These are phyloP conservation scores for Silvanus unidentatus DNA, from an alignment of 2,888 invertebrate species.

Conservation along the genomic window DNA sequence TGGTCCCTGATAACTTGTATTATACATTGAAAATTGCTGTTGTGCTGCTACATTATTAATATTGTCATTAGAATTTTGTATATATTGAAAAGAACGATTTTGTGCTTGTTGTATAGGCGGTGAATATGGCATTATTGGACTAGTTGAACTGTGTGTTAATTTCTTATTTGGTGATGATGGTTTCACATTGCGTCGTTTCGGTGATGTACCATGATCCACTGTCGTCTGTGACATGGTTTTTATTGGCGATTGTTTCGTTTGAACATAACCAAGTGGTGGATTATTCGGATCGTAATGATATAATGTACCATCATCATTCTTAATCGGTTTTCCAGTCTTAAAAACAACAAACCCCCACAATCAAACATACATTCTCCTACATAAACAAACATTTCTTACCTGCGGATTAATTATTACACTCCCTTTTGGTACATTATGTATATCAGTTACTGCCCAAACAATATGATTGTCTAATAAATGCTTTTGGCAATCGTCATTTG, in stretches of 20 bases:
- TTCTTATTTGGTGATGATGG: slow-evolving; percentile 30
- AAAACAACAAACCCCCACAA: slow-evolving; percentile 23
- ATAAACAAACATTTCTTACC: slow-evolving; percentile 43
- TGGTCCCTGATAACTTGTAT: slow-evolving; percentile 16
- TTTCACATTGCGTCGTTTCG: slow-evolving; percentile 10
- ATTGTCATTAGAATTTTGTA: not conserved
- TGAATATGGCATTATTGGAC: slow-evolving; percentile 42
- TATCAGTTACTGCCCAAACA: slow-evolving; percentile 84
- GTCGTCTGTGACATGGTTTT: not conserved
- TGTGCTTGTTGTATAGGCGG: slow-evolving; percentile 25
- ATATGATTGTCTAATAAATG: slow-evolving; percentile 43
- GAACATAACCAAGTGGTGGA: slow-evolving; percentile 49
- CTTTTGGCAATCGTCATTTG: slow-evolving; percentile 20
- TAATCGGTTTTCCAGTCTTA: slow-evolving; percentile 70
- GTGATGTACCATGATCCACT: slow-evolving; percentile 7
- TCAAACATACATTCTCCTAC: slow-evolving; percentile 2
- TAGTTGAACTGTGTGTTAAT: slow-evolving; percentile 40
- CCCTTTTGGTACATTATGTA: slow-evolving; percentile 79
- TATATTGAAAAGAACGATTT: not conserved
- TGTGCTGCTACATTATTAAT: slow-evolving; percentile 11
- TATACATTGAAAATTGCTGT: slow-evolving; percentile 27
- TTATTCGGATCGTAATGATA: slow-evolving; percentile 73
- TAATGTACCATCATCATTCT: slow-evolving; percentile 68
- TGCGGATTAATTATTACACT: slow-evolving; percentile 84
- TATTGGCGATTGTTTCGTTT: slow-evolving; percentile 9